Conservation (phyloP, 1,140 invertebrate species). For the Aphis gossypii region DNA sequence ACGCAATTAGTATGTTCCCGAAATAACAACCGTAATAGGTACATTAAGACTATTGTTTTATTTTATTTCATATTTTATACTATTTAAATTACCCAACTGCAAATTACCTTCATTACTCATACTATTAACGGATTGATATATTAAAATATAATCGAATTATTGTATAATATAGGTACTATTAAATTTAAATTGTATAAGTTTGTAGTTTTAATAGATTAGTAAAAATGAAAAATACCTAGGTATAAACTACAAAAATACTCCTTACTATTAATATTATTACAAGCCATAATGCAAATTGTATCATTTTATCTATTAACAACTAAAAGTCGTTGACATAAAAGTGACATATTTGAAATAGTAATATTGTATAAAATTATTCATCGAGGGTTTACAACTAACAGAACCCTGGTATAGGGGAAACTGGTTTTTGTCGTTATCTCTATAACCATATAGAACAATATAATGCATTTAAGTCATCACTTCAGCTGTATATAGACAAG, state of each 20-base stretch:
- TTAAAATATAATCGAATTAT: too few species aligned
- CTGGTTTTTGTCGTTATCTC: slow-evolving; percentile 18
- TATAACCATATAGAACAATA: slow-evolving; percentile 42
- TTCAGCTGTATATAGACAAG: neutral
- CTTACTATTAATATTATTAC: neutral
- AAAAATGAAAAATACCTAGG: neutral
- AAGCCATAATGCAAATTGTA: slow-evolving; percentile 4
- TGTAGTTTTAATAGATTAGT: neutral
- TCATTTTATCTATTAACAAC: neutral
- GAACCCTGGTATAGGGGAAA: neutral
- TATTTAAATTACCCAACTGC: neutral
- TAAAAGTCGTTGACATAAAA: slow-evolving; percentile 18
- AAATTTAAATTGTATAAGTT: neutral
- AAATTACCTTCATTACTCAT: neutral
- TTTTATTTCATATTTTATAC: neutral
- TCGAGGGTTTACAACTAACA: neutral
- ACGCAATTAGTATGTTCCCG: too few species aligned
- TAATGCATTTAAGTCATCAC: slow-evolving; percentile 43
- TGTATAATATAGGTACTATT: neutral
- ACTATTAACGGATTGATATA: neutral
- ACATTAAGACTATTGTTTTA: neutral
- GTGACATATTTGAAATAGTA: slow-evolving; percentile 29
- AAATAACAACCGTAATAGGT: neutral
- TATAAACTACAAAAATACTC: neutral
- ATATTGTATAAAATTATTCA: neutral